Base-by-base conservation (phyloP, 2,113 vertebrate species). In the Dipodomys stephensi region DNA sequence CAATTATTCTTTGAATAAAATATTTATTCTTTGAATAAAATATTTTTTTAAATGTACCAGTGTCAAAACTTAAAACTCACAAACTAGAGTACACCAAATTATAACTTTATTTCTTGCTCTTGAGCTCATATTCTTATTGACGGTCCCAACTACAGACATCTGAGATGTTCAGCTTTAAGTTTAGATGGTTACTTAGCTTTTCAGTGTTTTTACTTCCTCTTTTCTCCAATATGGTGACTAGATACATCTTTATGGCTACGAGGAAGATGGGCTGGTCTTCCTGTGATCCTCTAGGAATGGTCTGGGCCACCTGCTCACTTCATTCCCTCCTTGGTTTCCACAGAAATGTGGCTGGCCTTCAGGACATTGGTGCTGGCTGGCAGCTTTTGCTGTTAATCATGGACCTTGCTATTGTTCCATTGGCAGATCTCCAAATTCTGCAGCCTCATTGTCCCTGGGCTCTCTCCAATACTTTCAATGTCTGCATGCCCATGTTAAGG, bases 1-100 rank as follows among this genome's bases (percentile, higher is more conserved):
- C 32, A 13, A 68, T 30, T 85, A 8, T 80, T 84, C 44, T 90
- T 81, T 72, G 69, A 90, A 88, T 71, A 83, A 92, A 76, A 20
- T 64, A 19, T n/a, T 30, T 85, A 8, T 80, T 84, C 44, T 90
- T 81, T 72, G 69, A 90, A 88, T 71, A 83, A 92, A 39, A 1
- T n/a, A 49, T 85, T 81, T 35, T 9, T 27, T 27, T 28, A 30
- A 67, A 67, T 32, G 2, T 18, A 13, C 39, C 10, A 23, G 53
- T 19, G 2, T 67, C 67, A 91, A 93, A 22, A 78, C 35, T 73
- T 77, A 86, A 73, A 85, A 68, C 81, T 79, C 83, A 67, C 32
- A 82, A 87, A 80, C 46, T 74, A n/a, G 39, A 16, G 7, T 83
- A 12, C 69, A 28, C 7, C 80, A 35, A 94, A 90, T 67, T 65